Conservation (phyloP, 2,797 vertebrate genomes). For the Anomalospiza imberbis region DNA sequence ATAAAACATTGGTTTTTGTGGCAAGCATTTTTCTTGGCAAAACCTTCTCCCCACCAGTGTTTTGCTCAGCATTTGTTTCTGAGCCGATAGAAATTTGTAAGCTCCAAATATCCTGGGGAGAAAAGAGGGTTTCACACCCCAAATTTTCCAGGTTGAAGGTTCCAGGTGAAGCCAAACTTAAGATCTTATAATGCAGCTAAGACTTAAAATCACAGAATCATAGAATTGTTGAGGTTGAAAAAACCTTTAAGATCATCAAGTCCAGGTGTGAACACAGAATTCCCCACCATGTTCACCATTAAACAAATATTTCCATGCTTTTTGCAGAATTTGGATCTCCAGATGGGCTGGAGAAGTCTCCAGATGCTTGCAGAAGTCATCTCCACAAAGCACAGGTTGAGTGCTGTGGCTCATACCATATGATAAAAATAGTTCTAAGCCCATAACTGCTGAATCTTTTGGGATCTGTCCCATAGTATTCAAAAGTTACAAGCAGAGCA, state of each 20-base stretch:
- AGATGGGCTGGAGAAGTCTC: neutral
- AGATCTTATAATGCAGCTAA: neutral
- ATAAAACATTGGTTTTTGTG: neutral
- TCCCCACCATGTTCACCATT: neutral
- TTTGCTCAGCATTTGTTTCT: neutral
- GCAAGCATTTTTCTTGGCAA: neutral
- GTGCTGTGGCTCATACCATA: neutral
- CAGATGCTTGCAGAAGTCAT: neutral
- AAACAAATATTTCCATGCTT: neutral
- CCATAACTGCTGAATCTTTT: neutral
- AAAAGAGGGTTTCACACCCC: neutral
- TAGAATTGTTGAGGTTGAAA: neutral
- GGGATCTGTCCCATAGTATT: neutral
- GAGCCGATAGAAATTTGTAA: neutral
- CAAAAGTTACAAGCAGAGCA: neutral
- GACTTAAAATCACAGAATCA: neutral
- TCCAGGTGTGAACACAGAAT: neutral
- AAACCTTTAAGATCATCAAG: neutral
- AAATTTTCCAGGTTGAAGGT: neutral
- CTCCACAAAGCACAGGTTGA: neutral
- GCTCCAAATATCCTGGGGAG: neutral
- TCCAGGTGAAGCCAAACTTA: neutral
- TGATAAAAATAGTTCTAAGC: neutral
- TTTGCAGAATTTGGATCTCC: neutral
- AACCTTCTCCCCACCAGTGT: neutral